These are phyloP conservation scores for Micromesistius poutassou DNA, from an alignment of 2,797 vertebrate genomes.

Conservation along the genomic window DNA sequence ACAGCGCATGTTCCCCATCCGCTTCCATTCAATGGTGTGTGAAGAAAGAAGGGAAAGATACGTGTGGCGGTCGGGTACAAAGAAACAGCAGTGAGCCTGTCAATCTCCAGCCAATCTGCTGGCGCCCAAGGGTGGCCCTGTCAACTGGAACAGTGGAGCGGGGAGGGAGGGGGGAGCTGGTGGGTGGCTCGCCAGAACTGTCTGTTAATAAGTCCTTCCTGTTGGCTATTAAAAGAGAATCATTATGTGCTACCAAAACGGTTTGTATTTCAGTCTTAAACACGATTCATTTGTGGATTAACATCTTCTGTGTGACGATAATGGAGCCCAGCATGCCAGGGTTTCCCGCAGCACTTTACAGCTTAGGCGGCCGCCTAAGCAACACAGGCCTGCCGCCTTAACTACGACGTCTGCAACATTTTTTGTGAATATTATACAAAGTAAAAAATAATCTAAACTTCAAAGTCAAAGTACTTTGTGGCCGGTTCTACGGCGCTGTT, in stretches of 20 bases:
- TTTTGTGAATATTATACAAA: too few relatives aligned
- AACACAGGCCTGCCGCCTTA: too few relatives aligned
- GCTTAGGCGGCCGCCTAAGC: too few relatives aligned
- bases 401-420: too few relatives aligned
- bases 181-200: not conserved
- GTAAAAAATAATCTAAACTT: too few relatives aligned
- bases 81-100: not conserved
- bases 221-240: not conserved
- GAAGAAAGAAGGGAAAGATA: not conserved
- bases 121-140: conserved; percentile 1
- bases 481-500: too few relatives aligned
- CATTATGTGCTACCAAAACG: not conserved
- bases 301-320: not conserved
- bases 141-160: not conserved
- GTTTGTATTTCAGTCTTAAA: not conserved
- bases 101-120: not conserved
- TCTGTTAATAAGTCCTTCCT: not conserved
- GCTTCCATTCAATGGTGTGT: not conserved
- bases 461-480: too few relatives aligned
- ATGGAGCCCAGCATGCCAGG: not conserved
- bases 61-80: not conserved
- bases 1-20: not conserved
- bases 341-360: too few relatives aligned
- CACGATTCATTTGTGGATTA: not conserved
- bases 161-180: not conserved